phyloP scores from a whole-genome alignment of 2,888 invertebrate genomes.

The Pseudoips prasinana region DNA sequence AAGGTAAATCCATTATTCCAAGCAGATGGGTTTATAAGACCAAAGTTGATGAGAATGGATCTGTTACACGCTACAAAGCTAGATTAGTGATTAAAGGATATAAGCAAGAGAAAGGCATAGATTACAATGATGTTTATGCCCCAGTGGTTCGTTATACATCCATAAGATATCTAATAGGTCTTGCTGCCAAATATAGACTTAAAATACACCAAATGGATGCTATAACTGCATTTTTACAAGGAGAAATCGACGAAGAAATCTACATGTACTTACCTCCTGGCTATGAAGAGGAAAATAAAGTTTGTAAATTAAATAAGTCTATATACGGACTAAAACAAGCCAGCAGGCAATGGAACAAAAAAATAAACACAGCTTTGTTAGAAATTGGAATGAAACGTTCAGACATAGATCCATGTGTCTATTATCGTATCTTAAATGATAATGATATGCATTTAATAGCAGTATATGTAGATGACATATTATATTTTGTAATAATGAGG shows the following conservation, averaged over 20 bases:
- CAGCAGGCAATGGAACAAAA: constrained; percentile 7
- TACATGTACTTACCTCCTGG: constrained; percentile 9
- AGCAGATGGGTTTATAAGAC: constrained; percentile 6
- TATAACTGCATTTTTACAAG: constrained; percentile 12
- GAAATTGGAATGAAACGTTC: neutral
- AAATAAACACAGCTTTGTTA: neutral
- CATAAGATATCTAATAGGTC: constrained; percentile 6
- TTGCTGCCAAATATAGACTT: constrained; percentile 8
- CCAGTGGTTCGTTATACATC: constrained; percentile 6
- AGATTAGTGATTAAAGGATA: constrained; percentile 13
- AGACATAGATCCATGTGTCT: neutral
- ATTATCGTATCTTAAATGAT: neutral
- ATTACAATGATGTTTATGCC: constrained; percentile 5
- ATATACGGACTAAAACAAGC: constrained; percentile 15
- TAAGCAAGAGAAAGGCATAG: constrained; percentile 5
- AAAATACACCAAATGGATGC: constrained; percentile 13
- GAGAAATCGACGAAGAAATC: constrained; percentile 13
- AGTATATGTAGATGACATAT: constrained; percentile 5
- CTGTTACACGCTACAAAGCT: constrained; percentile 6
- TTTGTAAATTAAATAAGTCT: constrained; percentile 9
- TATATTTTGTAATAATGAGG: neutral
- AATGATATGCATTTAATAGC: neutral
- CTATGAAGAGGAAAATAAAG: constrained; percentile 6
- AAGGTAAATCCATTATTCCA: neutral
- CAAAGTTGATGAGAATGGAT: constrained; percentile 1